These are phyloP conservation scores for Lithophane leautieri DNA, from an alignment of 2,888 invertebrate genomes.

Conservation along the genomic window DNA sequence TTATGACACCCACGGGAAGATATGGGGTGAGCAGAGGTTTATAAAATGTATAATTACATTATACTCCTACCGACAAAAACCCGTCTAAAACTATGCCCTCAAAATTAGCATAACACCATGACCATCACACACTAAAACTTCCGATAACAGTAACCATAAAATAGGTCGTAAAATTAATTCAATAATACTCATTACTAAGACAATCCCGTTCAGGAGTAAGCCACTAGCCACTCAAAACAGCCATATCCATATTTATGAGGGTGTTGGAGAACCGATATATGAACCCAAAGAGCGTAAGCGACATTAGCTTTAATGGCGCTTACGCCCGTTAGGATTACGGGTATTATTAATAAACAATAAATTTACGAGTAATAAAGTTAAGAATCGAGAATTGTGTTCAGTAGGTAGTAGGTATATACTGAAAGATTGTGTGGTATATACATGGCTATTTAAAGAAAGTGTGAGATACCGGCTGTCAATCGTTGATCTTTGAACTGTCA, in stretches of 20 bases:
- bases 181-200: slow-evolving; percentile 38
- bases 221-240: slow-evolving; percentile 18
- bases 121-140: not conserved
- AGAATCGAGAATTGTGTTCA: not conserved
- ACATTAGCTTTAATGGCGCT: slow-evolving; percentile 25
- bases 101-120: slow-evolving; percentile 9
- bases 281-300: slow-evolving; percentile 14
- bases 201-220: slow-evolving; percentile 17
- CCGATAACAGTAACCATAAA: slow-evolving; percentile 14
- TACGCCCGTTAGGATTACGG: slow-evolving; percentile 7
- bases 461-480: too few relatives aligned
- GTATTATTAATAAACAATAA: slow-evolving; percentile 19
- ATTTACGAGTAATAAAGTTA: slow-evolving; percentile 10
- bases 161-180: slow-evolving; percentile 45
- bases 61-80: not conserved
- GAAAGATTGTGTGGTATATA: not conserved
- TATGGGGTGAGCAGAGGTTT: not conserved
- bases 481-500: too few relatives aligned
- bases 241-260: slow-evolving; percentile 58
- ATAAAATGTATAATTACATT: not conserved
- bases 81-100: not conserved
- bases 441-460: too few relatives aligned
- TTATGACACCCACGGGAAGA: too few relatives aligned
- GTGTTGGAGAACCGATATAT: slow-evolving; percentile 27
- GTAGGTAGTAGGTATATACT: not conserved